phyloP scores from a whole-genome alignment of 2,113 vertebrate species.

The Trinectes maculatus region DNA sequence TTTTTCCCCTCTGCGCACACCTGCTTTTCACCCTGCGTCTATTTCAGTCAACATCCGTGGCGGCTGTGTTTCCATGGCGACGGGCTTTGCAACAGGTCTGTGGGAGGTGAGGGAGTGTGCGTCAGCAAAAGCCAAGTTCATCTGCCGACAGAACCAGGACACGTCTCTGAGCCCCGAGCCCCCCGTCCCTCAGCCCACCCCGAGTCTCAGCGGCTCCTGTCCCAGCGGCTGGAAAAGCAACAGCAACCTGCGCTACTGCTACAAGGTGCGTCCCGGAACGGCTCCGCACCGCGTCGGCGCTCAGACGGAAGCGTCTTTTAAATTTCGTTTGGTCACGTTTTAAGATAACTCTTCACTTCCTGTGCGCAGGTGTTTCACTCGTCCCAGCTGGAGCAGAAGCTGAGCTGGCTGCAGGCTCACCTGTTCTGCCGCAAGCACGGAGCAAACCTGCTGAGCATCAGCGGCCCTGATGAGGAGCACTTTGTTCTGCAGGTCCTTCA shows the following conservation, averaged over 20 bases:
- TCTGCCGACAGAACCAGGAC: constrained; percentile 92
- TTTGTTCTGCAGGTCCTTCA: constrained; percentile 88
- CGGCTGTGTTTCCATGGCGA: constrained; percentile 92
- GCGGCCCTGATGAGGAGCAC: constrained; percentile 88
- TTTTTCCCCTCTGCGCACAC: constrained; percentile 7
- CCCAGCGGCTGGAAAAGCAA: constrained; percentile 88
- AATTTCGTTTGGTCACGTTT: not conserved
- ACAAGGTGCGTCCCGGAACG: constrained; percentile 84
- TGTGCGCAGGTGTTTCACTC: constrained; percentile 88
- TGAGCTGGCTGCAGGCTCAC: constrained; percentile 90
- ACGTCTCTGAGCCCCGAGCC: constrained; percentile 85
- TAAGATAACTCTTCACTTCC: not conserved
- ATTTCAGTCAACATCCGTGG: constrained; percentile 82
- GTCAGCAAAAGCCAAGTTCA: constrained; percentile 88
- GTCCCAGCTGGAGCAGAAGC: constrained; percentile 87
- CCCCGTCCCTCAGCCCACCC: constrained; percentile 85
- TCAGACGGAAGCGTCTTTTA: not conserved
- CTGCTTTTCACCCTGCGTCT: constrained; percentile 25
- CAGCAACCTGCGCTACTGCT: constrained; percentile 89
- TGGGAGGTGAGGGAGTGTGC: constrained; percentile 88
- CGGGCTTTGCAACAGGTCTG: constrained; percentile 87
- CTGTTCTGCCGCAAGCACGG: constrained; percentile 87
- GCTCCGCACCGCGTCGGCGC: not conserved
- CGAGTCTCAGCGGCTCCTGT: constrained; percentile 88
- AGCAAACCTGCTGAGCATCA: constrained; percentile 91